Percentiles rank a stretch among this genome's conserved stretches.
phyloP scores from a whole-genome alignment of 2,113 vertebrate genomes.

The Microcebus tavaratra region DNA sequence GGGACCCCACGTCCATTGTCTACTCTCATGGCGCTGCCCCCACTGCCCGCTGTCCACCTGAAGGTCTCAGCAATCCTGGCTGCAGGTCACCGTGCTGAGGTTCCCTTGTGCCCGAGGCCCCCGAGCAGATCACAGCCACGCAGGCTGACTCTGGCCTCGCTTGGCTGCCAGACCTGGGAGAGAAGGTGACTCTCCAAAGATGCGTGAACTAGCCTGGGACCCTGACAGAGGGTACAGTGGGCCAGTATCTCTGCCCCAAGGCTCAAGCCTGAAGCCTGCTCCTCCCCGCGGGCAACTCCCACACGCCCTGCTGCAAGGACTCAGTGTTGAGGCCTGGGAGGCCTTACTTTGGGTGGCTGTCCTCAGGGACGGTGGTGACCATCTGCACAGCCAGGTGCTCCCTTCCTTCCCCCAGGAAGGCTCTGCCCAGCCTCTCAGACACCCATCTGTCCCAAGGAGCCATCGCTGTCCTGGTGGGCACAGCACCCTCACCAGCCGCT shows the following conservation, averaged over 20 bases:
- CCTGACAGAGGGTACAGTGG: too few species aligned
- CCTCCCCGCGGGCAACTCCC: neutral
- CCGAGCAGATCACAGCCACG: neutral
- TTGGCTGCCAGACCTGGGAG: neutral
- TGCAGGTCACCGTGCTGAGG: conserved; percentile 46
- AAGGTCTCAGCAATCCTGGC: neutral
- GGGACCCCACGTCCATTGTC: too few species aligned
- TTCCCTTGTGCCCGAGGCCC: neutral
- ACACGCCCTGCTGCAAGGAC: neutral
- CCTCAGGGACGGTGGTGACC: fast-evolving
- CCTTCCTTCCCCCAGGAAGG: neutral
- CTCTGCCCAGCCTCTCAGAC: neutral
- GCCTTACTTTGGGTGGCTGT: neutral
- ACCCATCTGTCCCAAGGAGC: neutral
- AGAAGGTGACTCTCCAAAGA: neutral
- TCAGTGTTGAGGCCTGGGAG: neutral
- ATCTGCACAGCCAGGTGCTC: neutral
- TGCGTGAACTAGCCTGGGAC: neutral
- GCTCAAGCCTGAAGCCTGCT: neutral
- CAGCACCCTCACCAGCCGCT: neutral
- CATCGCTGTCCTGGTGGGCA: neutral
- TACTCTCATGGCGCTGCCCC: too few species aligned
- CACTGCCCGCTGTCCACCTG: neutral
- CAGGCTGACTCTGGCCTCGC: neutral
- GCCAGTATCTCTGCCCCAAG: neutral